Base-by-base conservation (phyloP, 2,113 vertebrate genomes). In the Ursus arctos region DNA sequence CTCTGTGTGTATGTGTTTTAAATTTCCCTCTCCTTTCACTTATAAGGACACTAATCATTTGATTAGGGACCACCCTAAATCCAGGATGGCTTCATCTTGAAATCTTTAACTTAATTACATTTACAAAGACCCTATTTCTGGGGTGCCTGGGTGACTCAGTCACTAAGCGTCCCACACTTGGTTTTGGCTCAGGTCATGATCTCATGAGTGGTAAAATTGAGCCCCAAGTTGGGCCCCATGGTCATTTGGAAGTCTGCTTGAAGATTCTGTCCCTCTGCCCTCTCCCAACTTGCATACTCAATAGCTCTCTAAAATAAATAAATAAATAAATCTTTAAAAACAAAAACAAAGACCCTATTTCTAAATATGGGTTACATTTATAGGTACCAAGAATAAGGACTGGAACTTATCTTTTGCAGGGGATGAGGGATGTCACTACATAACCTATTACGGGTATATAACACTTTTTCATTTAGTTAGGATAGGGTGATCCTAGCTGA, bases 381-480 rank as follows among this genome's bases (percentile, higher is more conserved):
- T 12, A 84, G 16, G 36, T 81, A 79, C 49, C 55, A 10, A 36
- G 69, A 83, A 61, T 95, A 92, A 72, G 40, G 33, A 59, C 51
- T 84, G 77, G 11, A 97, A 36, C 28, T 51, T 74, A 51, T 24
- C 18, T 80, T 74, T 84, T 65, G 76, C 31, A 31, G 65, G 65
- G 31, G 31, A n/a, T 67, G 28, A 47, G 47, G 15, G 47, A 16
- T 47, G 26, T 47, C 31, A 86, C n/a, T 85, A 4, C 49, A 28
- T 33, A 95, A 71, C 55, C 26, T 22, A 26, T 21, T 85, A 4
- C 10, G 14, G 24, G 11, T 77, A 49, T 69, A 22, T 67, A 79
- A 94, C 4, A 53, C 6, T 69, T 97, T 91, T 63, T 95, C 14
- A 57, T 85, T 95, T 95, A 79, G 7, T 95, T 90, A 88, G 26